Evolutionary conservation across 1,140 invertebrate genomes (phyloP), one percentile per base, ranked within the genome.

Genomic region (Bacillus rossius): DNA sequence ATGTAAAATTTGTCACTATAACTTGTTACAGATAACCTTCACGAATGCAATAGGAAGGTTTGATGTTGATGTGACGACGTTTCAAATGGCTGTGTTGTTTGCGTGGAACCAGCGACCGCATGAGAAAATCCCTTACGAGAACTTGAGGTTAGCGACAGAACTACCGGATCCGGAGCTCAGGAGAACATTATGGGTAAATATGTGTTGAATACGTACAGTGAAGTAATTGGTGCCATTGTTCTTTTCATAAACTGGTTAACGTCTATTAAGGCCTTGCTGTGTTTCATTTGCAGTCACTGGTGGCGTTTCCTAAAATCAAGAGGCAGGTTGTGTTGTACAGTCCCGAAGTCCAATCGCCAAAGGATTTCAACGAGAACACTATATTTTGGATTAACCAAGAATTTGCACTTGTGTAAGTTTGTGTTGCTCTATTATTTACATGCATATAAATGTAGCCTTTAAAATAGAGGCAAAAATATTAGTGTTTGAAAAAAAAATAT

Each of bases 21-120:
- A 13, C 17, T 43, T 48, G 50, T 74, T 78, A 58, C 71, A 89
- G 85, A 95, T 98, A 62, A 96, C 92, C 42, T 99, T 99, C 80
- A 82, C 85, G 2, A 98, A 96, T 76, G 84, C 89, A 69, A 85
- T 93, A 42, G 96, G 96, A 8, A 86, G 90, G 67, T 99, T 94
- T 77, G 98, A 99, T 78, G 78, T 99, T 59, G 98, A 99, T 73
- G 94, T 99, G 2, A 99, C 97, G 7, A 98, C 96, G 22, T 98
- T 99, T 75, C 98, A 99, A 87, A 98, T 99, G 94, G 94, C 95
- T 55, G 95, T 99, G n/a, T 77, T 99, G 17, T 99, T 98, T 78
- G 93, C 94, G 8, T 99, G 96, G 96, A 99, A 99, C 81, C 93
- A 98, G 72, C 79, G 96, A 65, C 89, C 91, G 25, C 71, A 84